Conservation (phyloP, 2,888 invertebrate species). For the Drosophila koepferae region DNA sequence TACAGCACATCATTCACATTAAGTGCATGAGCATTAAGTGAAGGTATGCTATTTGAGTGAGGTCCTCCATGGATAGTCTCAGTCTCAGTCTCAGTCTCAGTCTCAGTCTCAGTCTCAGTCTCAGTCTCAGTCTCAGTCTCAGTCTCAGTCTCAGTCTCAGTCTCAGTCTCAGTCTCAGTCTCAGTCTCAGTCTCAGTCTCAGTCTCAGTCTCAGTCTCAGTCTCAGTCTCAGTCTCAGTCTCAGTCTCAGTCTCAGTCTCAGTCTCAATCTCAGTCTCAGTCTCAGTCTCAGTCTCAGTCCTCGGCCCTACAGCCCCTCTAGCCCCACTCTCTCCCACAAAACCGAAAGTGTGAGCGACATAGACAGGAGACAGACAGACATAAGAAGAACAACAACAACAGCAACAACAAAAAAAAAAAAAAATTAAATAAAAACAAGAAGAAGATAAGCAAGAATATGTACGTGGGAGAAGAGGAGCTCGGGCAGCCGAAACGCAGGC, state of each 20-base stretch:
- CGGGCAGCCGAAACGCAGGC: constrained; percentile 37
- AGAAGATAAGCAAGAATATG: background rate
- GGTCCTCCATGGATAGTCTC: no score
- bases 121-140: background rate
- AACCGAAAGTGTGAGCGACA: constrained; percentile 4
- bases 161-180: background rate
- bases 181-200: constrained; percentile 2
- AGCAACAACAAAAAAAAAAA: background rate
- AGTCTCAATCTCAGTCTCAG: constrained; percentile 1
- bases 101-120: background rate
- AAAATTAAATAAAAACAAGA: no score
- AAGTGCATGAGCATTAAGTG: background rate
- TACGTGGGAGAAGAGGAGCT: background rate
- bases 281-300: constrained; percentile 1
- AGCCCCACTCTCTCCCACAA: no score
- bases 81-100: background rate
- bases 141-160: no score
- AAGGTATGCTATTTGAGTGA: background rate
- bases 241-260: constrained; percentile 1
- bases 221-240: constrained; percentile 2
- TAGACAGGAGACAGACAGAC: constrained; percentile 25
- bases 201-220: constrained; percentile 1
- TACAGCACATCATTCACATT: background rate
- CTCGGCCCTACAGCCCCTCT: background rate
- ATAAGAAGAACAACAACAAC: background rate